A percentile compares a stretch with the other conserved stretches of the same genome.
Evolutionary conservation across 2,888 invertebrate species (phyloP).

Genomic region (Cactoblastis cactorum): DNA sequence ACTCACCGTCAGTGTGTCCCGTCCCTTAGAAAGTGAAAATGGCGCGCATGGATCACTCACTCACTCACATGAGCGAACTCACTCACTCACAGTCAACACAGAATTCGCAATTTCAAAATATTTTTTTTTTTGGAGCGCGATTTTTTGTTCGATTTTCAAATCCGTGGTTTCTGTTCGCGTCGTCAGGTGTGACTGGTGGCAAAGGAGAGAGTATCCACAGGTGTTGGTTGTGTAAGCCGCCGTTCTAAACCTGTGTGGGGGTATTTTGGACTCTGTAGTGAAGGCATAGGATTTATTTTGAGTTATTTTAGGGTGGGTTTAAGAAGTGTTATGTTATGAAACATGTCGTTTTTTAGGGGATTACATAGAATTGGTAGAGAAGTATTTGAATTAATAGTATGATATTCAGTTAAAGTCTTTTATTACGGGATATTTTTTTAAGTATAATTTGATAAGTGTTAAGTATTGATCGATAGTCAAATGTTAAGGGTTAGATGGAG

Average conservation of each 20-base stretch:
- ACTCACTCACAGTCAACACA: constrained; percentile 23
- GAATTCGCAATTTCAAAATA: constrained; percentile 37
- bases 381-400: neutral
- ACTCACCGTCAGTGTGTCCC: constrained; percentile 66
- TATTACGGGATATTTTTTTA: too few relatives aligned
- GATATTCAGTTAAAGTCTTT: neutral
- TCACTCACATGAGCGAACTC: constrained; percentile 36
- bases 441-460: too few relatives aligned
- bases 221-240: constrained; percentile 34
- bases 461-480: too few relatives aligned
- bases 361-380: neutral
- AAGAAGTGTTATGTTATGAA: constrained; percentile 7
- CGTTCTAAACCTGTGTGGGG: constrained; percentile 1
- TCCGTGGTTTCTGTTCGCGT: constrained; percentile 26
- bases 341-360: constrained; percentile 7
- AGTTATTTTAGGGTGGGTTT: neutral
- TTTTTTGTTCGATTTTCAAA: constrained; percentile 21
- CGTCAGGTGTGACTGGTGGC: constrained; percentile 53
- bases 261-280: constrained; percentile 8
- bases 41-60: constrained; percentile 56
- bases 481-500: too few relatives aligned
- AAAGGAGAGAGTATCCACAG: constrained; percentile 26
- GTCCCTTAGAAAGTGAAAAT: constrained; percentile 73
- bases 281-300: neutral
- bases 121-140: constrained; percentile 40